Base-by-base conservation (phyloP, 2,113 vertebrate species). In the Notiomystis cincta region DNA sequence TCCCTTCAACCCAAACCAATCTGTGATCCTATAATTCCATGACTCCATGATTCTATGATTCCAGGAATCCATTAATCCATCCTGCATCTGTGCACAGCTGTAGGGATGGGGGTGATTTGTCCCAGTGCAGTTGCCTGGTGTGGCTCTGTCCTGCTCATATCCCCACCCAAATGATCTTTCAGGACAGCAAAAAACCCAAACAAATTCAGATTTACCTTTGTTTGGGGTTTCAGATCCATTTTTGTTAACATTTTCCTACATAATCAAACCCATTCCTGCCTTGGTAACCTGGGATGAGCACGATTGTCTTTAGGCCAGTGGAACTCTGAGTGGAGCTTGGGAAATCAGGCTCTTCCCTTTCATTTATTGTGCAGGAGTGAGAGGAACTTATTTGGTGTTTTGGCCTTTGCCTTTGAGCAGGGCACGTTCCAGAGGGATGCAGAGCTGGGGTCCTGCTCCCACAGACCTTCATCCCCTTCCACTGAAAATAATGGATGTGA, bases 31-130 rank as follows among this genome's bases (percentile, higher is more conserved):
- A 18, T 40, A 21, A 23, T 38, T 9, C 48, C 67, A 45, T 14
- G 44, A 38, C n/a, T 24, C 40, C 15, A 8, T 14, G 45, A 40
- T 35, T 33, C 47, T 3, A 3, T 4, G 35, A 50, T 31, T 3
- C 42, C 58, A 15, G 11, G 9, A 24, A 24, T 14, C 78, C 78
- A 14, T 13, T 8, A 22, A 15, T 51, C 53, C 27, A 19, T 35
- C 38, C 64, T 65, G 37, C n/a, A 12, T 40, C 72, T 33, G 13
- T 30, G 21, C 70, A 5, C 0, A 0, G 28, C 73, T 37, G 13
- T 40, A 8, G 45, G 15, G 40, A 50, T 27, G 28, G 54, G 57
- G 60, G 7, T 16, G 53, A 35, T 89, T 17, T 84, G 47, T 44
- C 38, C 7, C 56, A 62, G 37, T 69, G 54, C 72, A 70, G 47